Conservation (phyloP, 2,113 vertebrate species). For the Megaptera novaeangliae region DNA sequence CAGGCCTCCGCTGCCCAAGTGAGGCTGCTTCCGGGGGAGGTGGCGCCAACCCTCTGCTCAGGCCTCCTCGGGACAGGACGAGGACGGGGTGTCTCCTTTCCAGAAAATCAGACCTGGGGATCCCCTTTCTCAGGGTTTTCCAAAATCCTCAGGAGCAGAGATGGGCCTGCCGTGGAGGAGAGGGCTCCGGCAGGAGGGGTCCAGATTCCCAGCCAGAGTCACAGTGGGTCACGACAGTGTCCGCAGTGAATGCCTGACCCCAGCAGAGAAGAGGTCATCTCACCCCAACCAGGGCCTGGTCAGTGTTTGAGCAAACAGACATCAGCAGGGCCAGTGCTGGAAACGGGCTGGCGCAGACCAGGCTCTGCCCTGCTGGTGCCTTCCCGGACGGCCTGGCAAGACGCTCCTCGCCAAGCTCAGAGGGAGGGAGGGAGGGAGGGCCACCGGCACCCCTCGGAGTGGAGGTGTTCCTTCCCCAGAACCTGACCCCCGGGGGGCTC, state of each 20-base stretch:
- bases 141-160: background rate
- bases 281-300: fast-evolving
- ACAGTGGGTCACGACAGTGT: fast-evolving
- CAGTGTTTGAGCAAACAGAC: background rate
- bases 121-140: background rate
- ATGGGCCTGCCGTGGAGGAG: fast-evolving
- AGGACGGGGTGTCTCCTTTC: background rate
- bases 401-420: fast-evolving
- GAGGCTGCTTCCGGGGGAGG: fast-evolving
- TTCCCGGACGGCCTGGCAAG: fast-evolving
- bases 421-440: too few species aligned
- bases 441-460: too few species aligned
- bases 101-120: background rate
- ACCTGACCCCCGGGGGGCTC: background rate
- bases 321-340: background rate
- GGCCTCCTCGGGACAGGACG: background rate
- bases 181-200: too few species aligned
- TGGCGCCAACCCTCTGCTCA: fast-evolving
- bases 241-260: fast-evolving
- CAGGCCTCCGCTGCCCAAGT: background rate
- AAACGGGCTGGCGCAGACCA: fast-evolving
- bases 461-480: background rate
- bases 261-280: background rate
- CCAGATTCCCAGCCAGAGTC: background rate
- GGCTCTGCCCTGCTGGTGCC: background rate